Conservation (phyloP, 2,888 invertebrate species). For the Polyommatus iphigenia region DNA sequence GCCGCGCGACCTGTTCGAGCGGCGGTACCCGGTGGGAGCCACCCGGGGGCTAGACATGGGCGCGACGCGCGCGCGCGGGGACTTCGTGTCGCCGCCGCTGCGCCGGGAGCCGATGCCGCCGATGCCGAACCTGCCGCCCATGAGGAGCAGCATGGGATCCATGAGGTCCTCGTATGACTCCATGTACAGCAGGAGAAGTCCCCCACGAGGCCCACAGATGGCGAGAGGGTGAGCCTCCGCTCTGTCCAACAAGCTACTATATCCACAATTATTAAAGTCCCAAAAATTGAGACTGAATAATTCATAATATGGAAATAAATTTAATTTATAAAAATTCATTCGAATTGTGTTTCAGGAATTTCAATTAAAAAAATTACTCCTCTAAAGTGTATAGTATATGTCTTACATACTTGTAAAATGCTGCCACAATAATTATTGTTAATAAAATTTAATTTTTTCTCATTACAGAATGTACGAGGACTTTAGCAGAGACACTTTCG, state of each 20-base stretch:
- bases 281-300: too few species aligned
- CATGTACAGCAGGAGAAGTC: slow-evolving; percentile 91
- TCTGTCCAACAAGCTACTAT: not conserved
- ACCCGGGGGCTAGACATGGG: slow-evolving; percentile 77
- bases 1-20: slow-evolving; percentile 88
- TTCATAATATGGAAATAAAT: too few species aligned
- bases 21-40: slow-evolving; percentile 85
- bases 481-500: slow-evolving; percentile 93
- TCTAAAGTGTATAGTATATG: too few species aligned
- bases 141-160: slow-evolving; percentile 82
- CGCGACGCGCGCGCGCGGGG: slow-evolving; percentile 79
- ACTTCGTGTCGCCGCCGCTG: slow-evolving; percentile 87
- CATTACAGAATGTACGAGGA: slow-evolving; percentile 88
- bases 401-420: too few species aligned
- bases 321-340: too few species aligned
- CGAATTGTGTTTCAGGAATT: too few species aligned
- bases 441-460: slow-evolving; percentile 23
- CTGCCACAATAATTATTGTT: not conserved
- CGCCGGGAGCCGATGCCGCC: slow-evolving; percentile 90
- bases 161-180: slow-evolving; percentile 87
- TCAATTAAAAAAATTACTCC: too few species aligned
- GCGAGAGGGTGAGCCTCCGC: slow-evolving; percentile 69
- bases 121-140: slow-evolving; percentile 85
- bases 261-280: too few species aligned
- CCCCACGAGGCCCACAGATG: slow-evolving; percentile 82